Conservation (phyloP, 2,113 vertebrate genomes). For the Paralichthys olivaceus region DNA sequence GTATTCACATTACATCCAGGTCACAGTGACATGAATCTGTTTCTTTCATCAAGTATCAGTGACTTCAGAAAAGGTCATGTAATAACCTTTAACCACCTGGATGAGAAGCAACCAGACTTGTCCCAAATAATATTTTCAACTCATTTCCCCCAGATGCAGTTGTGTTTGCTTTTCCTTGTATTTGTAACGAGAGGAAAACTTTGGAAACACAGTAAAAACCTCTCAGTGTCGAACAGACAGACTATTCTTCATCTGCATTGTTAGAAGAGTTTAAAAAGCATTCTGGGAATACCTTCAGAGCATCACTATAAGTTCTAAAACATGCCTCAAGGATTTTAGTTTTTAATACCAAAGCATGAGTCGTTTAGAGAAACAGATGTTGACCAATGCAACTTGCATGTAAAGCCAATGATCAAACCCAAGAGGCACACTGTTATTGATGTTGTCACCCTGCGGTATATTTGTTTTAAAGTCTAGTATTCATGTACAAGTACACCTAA, state of each 20-base stretch:
- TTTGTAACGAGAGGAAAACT: not conserved
- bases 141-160: not conserved
- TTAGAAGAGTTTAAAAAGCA: not conserved
- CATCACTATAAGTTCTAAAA: not conserved
- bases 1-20: no score
- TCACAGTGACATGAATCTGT: no score
- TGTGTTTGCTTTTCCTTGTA: not conserved
- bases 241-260: not conserved
- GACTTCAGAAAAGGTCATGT: no score
- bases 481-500: no score
- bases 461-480: no score
- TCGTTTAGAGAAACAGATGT: not conserved
- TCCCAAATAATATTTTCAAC: not conserved
- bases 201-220: not conserved
- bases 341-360: not conserved
- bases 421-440: not conserved
- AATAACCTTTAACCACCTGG: no score
- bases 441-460: no score
- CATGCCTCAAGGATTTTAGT: not conserved
- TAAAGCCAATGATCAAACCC: not conserved
- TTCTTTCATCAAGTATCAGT: no score
- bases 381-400: not conserved
- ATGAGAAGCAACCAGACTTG: no score
- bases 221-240: not conserved
- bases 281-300: conserved; percentile 3